Conservation (phyloP, 2,888 invertebrate genomes). For the Pachycephus smyrnensis region DNA sequence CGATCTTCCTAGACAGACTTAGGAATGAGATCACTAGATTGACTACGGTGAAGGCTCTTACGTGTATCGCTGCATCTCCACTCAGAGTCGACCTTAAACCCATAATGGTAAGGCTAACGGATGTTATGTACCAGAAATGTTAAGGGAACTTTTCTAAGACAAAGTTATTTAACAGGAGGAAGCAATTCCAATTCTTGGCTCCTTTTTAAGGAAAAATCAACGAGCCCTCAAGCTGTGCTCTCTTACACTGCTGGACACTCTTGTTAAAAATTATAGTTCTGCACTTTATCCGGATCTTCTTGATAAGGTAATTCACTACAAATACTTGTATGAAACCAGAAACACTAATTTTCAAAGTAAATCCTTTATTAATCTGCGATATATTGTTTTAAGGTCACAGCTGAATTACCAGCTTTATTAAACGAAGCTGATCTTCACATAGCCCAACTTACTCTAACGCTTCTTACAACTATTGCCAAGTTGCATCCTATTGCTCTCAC, state of each 20-base stretch:
- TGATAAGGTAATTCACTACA: conserved; percentile 70
- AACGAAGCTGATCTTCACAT: conserved; percentile 97
- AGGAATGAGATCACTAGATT: conserved; percentile 97
- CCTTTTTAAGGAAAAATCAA: conserved; percentile 96
- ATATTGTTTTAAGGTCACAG: conserved; percentile 73
- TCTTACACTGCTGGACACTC: conserved; percentile 87
- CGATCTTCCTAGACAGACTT: conserved; percentile 94
- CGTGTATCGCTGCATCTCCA: conserved; percentile 92
- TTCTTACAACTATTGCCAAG: conserved; percentile 85
- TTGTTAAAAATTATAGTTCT: conserved; percentile 88
- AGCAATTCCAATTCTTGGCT: conserved; percentile 91
- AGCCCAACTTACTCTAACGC: conserved; percentile 88
- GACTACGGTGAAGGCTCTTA: conserved; percentile 95
- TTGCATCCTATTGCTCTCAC: conserved; percentile 83
- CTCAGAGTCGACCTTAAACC: conserved; percentile 85
- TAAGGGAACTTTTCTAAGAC: neutral
- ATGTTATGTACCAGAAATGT: neutral
- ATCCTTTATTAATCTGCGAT: neutral
- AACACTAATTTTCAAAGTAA: neutral
- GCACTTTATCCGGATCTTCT: conserved; percentile 79
- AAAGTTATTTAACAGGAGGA: conserved; percentile 72
- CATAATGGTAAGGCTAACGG: conserved; percentile 74
- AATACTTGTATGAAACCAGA: neutral
- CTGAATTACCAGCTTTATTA: conserved; percentile 90
- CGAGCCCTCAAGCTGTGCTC: conserved; percentile 93